Evolutionary conservation across 1,140 invertebrate genomes (phyloP), one percentile per base, ranked within the genome.

Genomic region (Papilio polytes): DNA sequence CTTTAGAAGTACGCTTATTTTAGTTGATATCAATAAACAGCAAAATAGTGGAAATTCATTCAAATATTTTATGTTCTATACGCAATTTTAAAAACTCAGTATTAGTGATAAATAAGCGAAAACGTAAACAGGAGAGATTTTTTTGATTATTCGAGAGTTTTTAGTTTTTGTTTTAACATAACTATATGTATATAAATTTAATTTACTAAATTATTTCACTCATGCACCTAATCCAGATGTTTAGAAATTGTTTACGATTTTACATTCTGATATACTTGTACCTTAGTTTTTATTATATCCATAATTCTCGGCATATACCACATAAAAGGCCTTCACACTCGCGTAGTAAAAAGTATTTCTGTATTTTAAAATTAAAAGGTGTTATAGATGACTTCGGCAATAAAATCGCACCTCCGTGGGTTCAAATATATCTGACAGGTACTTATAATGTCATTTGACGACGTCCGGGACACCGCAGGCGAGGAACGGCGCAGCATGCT

Each of bases 401-500:
- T 66, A 31, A 36, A 66, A 66, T 66, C 63, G 63, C 63, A 36
- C 63, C 13, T 13, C 18, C 63, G 22, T 31, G 22, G 12, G 22
- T 10, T 22, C 22, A 36, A 22, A 15, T 0, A 66, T 66, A 66
- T 31, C 12, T 18, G 46, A 51, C 46, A 78, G 22, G n/a, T 41
- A 46, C 18, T 78, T 78, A 44, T 78, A 66, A 78, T 78, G 56
- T 20, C 56, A 78, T 78, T 66, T 59, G n/a, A 78, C 20, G 66
- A 22, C 56, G 36, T 56, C 18, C 56, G 36, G 56, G 77, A 78
- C 18, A 78, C 77, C 56, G 20, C 20, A 20, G 36, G 18, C 22
- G 46, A 9, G 73, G 70, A 76, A 53, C 72, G 66, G 70, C 85
- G 20, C 85, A 85, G 83, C 85, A 77, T 85, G 85, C n/a, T 80